Base-by-base conservation (phyloP, 2,888 invertebrate genomes). In the Pheosia gnoma region DNA sequence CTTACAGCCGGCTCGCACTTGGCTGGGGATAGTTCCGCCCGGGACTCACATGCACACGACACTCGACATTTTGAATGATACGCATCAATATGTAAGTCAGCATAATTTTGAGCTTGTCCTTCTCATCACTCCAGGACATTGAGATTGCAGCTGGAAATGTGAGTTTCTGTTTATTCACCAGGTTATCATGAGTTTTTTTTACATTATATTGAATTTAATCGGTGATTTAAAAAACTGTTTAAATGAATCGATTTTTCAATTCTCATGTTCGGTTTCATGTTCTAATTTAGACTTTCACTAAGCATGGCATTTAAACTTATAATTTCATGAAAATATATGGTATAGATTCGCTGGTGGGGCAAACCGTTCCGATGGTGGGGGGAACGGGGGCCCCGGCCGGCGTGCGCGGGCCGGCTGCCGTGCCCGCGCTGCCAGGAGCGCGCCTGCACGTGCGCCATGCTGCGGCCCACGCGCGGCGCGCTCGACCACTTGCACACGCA, bases 21-120 rank as follows among this genome's bases (percentile, higher is more conserved):
- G 85, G 85, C 82, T 87, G 11, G 88, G 86, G 8, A 70, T 84
- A 37, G 79, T 82, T n/a, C 74, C 83, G 8, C 88, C 89, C 6
- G 80, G 73, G 3, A 67, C 74, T 1, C 67, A 7, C 36, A 60
- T 87, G 59, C 37, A 53, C 39, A 62, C 83, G 6, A 8, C 54
- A 0, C 66, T 90, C 3, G 43, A 66, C 0, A 49, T 90, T 5
- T n/a, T 5, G 60, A 91, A 91, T 66, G 80, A 87, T 59, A 90
- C 91, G 0, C 67, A 83, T 61, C 82, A 87, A 59, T 68, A 83
- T 57, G 90, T 74, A 3, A 71, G 70, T 41, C 51, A n/a, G 11
- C 4, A n/a, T n/a, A n/a, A 9, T n/a, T 47, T 47, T 5, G 47
- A 9, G 47, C n/a, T 47, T n/a, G 4, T 10, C 4, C 9, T 45